phyloP scores from a whole-genome alignment of 2,797 vertebrate genomes.

The Triplophysa bombifrons region DNA sequence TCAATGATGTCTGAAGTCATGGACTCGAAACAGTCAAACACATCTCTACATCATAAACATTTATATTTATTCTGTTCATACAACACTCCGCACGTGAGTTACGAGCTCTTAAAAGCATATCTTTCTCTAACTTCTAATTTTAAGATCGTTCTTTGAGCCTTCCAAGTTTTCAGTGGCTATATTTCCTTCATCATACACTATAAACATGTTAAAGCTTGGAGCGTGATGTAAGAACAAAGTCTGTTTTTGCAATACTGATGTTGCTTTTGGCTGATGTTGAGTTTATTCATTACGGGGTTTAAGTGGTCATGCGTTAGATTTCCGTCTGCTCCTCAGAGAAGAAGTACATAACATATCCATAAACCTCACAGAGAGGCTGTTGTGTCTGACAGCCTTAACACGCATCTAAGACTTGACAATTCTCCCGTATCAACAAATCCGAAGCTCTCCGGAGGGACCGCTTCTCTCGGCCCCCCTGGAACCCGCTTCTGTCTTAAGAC shows the following conservation, averaged over 20 bases:
- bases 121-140: slow-evolving; percentile 4
- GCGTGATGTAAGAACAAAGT: slow-evolving; percentile 11
- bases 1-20: background rate
- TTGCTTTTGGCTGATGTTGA: slow-evolving; percentile 25
- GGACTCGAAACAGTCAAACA: background rate
- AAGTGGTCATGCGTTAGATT: slow-evolving; percentile 3
- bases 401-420: slow-evolving; percentile 40
- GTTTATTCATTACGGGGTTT: slow-evolving; percentile 33
- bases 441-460: slow-evolving; percentile 22
- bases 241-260: slow-evolving; percentile 10
- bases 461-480: background rate
- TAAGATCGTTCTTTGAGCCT: background rate
- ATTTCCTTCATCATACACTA: slow-evolving; percentile 22
- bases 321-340: background rate
- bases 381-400: slow-evolving; percentile 17
- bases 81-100: too few relatives aligned
- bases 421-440: slow-evolving; percentile 50
- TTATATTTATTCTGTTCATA: background rate
- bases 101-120: background rate
- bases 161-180: background rate
- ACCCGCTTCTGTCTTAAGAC: background rate
- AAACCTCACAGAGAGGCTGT: slow-evolving; percentile 42
- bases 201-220: slow-evolving; percentile 34
- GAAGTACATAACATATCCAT: slow-evolving; percentile 9
- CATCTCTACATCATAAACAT: background rate